These are phyloP conservation scores for Lithobates sylvaticus DNA, from an alignment of 2,797 vertebrate species.

Conservation along the genomic window DNA sequence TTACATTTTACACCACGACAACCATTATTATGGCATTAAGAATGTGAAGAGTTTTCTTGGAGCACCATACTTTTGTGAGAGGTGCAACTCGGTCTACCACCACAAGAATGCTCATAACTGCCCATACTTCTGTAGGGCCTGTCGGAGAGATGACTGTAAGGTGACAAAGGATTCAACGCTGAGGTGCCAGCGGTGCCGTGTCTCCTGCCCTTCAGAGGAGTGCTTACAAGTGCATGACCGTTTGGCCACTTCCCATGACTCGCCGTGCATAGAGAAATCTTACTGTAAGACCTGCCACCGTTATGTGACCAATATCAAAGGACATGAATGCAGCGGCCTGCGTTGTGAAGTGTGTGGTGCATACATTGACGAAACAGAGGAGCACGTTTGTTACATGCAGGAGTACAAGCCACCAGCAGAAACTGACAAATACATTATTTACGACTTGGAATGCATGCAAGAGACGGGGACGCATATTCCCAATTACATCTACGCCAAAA, in stretches of 20 bases:
- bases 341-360: background rate
- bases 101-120: background rate
- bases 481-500: background rate
- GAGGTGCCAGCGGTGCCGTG: background rate
- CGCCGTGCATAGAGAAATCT: background rate
- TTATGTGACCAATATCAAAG: too few relatives aligned
- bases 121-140: background rate
- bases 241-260: background rate
- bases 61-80: background rate
- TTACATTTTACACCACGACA: background rate
- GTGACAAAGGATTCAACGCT: rapidly evolving
- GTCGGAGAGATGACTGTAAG: background rate
- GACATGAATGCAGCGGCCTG: background rate
- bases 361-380: background rate
- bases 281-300: background rate
- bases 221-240: background rate
- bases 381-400: background rate
- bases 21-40: slow-evolving; percentile 13
- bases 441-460: slow-evolving; percentile 20
- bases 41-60: slow-evolving; percentile 2
- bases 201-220: background rate
- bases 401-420: background rate
- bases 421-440: background rate
- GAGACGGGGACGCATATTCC: background rate
- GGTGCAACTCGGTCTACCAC: background rate